A percentile compares a stretch with the other conserved stretches of the same genome.
Conservation (phyloP, 2,113 vertebrate species). For the Malaclemys terrapin region DNA sequence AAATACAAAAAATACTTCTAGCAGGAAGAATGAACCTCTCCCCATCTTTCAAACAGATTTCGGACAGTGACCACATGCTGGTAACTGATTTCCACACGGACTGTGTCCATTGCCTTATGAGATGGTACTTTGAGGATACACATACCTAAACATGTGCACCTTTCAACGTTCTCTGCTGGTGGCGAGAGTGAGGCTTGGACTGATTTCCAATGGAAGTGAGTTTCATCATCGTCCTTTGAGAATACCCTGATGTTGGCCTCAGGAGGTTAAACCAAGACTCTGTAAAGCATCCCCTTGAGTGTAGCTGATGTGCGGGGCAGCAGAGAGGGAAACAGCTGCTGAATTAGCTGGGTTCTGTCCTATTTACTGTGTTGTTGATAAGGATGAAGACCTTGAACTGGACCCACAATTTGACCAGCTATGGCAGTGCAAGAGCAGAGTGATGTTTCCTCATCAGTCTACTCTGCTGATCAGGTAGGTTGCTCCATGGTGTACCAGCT, state of each 20-base stretch:
- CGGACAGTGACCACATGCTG: not conserved
- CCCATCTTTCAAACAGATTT: not conserved
- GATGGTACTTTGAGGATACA: not conserved
- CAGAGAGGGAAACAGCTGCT: accelerated
- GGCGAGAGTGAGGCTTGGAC: not conserved
- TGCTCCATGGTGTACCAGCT: not conserved
- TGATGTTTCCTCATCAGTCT: not conserved
- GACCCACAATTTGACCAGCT: not conserved
- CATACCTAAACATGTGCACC: not conserved
- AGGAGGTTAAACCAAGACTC: not conserved
- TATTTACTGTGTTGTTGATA: accelerated
- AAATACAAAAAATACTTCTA: not conserved
- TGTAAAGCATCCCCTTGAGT: not conserved
- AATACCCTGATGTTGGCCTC: not conserved
- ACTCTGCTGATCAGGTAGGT: not conserved
- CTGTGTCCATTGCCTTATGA: not conserved
- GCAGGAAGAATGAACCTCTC: not conserved
- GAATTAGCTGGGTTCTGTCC: not conserved
- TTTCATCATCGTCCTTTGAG: not conserved
- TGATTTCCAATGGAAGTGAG: not conserved
- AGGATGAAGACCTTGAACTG: accelerated
- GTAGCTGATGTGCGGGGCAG: not conserved
- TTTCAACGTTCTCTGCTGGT: not conserved
- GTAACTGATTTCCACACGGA: not conserved
- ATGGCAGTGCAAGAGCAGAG: accelerated